phyloP scores from a whole-genome alignment of 2,113 vertebrate genomes.

The Paradisaea rubra region DNA sequence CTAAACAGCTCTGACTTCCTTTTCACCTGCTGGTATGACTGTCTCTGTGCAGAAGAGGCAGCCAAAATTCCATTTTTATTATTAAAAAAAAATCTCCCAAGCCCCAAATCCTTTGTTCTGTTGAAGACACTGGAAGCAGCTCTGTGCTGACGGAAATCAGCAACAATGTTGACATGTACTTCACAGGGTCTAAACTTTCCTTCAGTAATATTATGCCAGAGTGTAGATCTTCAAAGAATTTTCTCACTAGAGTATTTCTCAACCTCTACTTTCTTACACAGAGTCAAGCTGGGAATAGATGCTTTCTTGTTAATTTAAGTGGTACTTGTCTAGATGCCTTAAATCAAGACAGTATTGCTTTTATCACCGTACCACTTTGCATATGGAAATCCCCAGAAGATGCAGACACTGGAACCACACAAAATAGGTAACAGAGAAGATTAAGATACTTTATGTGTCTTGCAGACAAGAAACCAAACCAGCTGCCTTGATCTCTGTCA shows the following conservation, averaged over 20 bases:
- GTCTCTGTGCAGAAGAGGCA: background rate
- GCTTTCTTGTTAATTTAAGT: background rate
- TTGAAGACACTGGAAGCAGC: background rate
- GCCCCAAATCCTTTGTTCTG: background rate
- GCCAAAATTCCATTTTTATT: slow-evolving; percentile 7
- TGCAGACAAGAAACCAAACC: background rate
- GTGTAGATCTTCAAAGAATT: slow-evolving; percentile 31
- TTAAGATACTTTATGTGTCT: background rate
- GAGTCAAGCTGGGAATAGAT: background rate
- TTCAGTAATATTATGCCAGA: background rate
- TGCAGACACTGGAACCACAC: background rate
- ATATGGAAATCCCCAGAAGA: background rate
- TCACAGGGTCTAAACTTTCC: slow-evolving; percentile 1
- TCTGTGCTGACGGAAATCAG: background rate
- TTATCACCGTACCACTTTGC: background rate
- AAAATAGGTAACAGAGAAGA: background rate
- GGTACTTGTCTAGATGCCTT: background rate
- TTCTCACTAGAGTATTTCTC: slow-evolving; percentile 23
- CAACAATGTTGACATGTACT: background rate
- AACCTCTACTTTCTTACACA: background rate
- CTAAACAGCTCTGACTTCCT: background rate
- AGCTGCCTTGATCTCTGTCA: background rate
- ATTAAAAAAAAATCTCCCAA: background rate
- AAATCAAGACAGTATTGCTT: background rate
- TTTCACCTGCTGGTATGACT: background rate